Base-by-base conservation (phyloP, 2,113 vertebrate genomes). In the Thunnus maccoyii region DNA sequence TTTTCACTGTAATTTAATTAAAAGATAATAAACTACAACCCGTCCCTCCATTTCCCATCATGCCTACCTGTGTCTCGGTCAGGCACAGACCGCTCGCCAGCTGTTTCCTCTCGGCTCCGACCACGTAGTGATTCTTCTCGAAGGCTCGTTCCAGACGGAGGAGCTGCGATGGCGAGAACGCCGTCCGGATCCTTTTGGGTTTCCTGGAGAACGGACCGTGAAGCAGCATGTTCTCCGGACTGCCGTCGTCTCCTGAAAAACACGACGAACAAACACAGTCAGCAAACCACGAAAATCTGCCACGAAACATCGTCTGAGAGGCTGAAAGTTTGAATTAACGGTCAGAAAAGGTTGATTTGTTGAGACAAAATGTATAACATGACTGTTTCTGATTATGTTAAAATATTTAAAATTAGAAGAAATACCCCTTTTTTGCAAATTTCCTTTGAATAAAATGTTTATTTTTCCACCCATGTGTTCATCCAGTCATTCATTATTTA, bases 41-140 rank as follows among this genome's bases (percentile, higher is more conserved):
- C 63, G 22, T 18, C 27, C 27, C 32, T 17, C 3, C 0, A 0
- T 47, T 66, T 69, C 74, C 78, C 65, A 61, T 76, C 8, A 73
- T 63, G 74, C 88, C 85, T 87, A 96, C 95, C 93, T 96, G 95
- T 9, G 93, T 96, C 86, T 96, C 95, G 0, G 96, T 96, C 30
- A 96, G 94, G 66, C 96, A 96, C 75, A 96, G 78, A 12, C 93
- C 94, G 16, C 93, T 95, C 68, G 96, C 96, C 74, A 96, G 93
- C 90, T 96, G 96, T 65, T 96, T 96, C 78, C 96, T 92, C 87
- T 96, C 96, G 0, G 95, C 94, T 46, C 96, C 96, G 11, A 96
- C 96, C 15, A 96, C 96, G 10, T 96, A 96, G 89, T 96, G 94
- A 57, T 96, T 95, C 78, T 96, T 96, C 87, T 96, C 95, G 52